Conservation (phyloP, 2,113 vertebrate genomes). For the Lophochroa leadbeateri region DNA sequence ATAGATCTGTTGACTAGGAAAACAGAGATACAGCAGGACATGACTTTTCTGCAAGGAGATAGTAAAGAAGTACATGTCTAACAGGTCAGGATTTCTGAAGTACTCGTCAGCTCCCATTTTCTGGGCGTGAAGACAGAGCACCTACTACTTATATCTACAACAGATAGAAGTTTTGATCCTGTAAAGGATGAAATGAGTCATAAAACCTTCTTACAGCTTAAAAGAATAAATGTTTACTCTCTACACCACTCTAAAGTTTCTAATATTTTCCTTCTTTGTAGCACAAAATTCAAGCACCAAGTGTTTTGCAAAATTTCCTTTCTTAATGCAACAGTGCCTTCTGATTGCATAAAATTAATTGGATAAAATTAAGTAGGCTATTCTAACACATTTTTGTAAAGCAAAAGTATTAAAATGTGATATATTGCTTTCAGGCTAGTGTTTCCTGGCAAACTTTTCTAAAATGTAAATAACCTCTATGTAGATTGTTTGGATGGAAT, state of each 20-base stretch:
- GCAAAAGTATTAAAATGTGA: not conserved
- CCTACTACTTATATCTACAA: not conserved
- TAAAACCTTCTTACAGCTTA: not conserved
- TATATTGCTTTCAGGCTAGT: not conserved
- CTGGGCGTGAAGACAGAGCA: not conserved
- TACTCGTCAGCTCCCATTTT: constrained; percentile 24
- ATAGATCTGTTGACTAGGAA: not conserved
- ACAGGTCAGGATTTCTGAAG: not conserved
- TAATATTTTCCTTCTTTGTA: not conserved
- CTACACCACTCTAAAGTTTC: not conserved
- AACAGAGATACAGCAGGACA: not conserved
- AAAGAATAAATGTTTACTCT: not conserved
- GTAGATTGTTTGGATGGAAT: not conserved
- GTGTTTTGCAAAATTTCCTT: not conserved
- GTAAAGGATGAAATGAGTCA: not conserved
- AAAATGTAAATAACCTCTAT: constrained; percentile 25
- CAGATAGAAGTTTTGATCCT: not conserved
- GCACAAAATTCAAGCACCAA: not conserved
- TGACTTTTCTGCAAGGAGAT: not conserved
- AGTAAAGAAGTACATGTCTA: not conserved
- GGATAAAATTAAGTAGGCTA: not conserved
- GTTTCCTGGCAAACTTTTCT: constrained; percentile 40
- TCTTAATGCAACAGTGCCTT: not conserved
- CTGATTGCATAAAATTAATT: not conserved
- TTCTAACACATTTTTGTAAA: not conserved